phyloP scores from a whole-genome alignment of 1,140 invertebrate genomes.

The Zelostemma sp. region DNA sequence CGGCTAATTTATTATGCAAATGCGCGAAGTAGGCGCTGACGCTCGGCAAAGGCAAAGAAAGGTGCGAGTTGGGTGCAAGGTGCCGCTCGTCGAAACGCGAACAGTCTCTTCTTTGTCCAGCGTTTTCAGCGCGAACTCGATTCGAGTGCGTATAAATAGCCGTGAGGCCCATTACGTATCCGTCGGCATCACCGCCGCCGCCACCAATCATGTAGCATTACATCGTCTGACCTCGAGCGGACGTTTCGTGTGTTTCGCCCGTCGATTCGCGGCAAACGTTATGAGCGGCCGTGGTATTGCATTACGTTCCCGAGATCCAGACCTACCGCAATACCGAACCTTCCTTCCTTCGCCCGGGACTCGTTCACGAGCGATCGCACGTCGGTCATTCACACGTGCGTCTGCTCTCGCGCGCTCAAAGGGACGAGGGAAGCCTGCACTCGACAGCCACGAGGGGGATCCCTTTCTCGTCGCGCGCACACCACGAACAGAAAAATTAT shows the following conservation, averaged over 20 bases:
- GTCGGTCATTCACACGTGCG: slow-evolving; percentile 56
- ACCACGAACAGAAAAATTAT: not conserved
- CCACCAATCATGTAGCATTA: slow-evolving; percentile 1
- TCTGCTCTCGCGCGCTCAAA: slow-evolving; percentile 17
- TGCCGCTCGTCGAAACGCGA: not conserved
- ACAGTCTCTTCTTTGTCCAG: slow-evolving; percentile 2
- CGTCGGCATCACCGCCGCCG: not conserved
- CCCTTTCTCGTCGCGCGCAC: not conserved
- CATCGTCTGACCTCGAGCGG: not conserved
- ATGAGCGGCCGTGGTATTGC: slow-evolving; percentile 28
- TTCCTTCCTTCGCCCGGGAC: slow-evolving; percentile 39
- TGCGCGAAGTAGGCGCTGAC: slow-evolving; percentile 16
- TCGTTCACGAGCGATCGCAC: slow-evolving; percentile 45
- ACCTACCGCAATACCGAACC: slow-evolving; percentile 56
- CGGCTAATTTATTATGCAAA: slow-evolving; percentile 2
- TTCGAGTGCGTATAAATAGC: slow-evolving; percentile 9
- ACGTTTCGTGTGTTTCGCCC: slow-evolving; percentile 25
- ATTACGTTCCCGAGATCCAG: slow-evolving; percentile 26
- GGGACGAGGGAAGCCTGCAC: slow-evolving; percentile 4
- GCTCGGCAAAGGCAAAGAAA: slow-evolving; percentile 12
- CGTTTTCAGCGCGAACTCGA: not conserved
- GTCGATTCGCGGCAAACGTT: slow-evolving; percentile 4
- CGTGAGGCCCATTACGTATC: not conserved
- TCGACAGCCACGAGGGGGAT: slow-evolving; percentile 8
- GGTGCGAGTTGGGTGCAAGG: not conserved